phyloP scores from a whole-genome alignment of 2,888 invertebrate genomes.

The Pristionchus exspectatus region DNA sequence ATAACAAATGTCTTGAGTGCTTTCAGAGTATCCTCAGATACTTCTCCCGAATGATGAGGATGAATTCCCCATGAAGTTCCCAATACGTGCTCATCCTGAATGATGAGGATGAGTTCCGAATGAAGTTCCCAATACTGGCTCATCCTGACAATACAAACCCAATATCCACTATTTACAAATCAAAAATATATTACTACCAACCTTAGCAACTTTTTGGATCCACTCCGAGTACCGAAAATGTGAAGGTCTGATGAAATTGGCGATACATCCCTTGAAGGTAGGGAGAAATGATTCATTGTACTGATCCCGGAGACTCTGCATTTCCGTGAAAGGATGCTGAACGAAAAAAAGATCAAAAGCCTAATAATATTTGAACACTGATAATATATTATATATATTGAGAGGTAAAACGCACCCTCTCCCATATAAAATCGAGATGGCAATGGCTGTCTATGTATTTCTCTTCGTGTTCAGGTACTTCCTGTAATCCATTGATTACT shows the following conservation, averaged over 20 bases:
- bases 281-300: neutral
- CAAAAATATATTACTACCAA: neutral
- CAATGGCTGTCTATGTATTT: slow-evolving; percentile 4
- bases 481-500: neutral
- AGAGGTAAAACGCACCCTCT: neutral
- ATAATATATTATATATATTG: neutral
- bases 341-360: neutral
- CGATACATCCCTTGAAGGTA: neutral
- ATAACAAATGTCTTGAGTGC: neutral
- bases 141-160: neutral
- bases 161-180: neutral
- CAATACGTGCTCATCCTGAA: neutral
- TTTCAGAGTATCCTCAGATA: neutral
- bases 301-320: neutral
- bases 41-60: neutral
- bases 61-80: slow-evolving; percentile 32
- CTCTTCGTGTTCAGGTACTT: neutral
- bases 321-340: neutral
- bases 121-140: neutral
- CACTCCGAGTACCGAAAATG: neutral
- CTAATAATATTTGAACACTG: neutral
- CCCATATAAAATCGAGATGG: slow-evolving; percentile 1
- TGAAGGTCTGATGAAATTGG: slow-evolving; percentile 6
- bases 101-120: slow-evolving; percentile 17
- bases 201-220: neutral